These are phyloP conservation scores for Habrosyne pyritoides DNA, from an alignment of 2,888 invertebrate species.

Conservation along the genomic window DNA sequence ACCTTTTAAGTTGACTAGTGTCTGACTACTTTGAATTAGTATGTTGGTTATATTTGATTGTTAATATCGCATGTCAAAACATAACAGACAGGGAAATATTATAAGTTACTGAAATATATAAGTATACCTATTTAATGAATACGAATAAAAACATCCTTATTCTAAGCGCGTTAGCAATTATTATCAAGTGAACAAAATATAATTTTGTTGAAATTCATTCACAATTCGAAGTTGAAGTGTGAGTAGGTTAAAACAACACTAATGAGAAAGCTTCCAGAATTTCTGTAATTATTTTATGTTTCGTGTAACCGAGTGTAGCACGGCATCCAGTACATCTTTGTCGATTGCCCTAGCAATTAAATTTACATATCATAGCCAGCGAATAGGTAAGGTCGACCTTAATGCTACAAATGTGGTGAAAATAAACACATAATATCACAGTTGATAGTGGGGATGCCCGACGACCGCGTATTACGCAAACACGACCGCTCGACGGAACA, in stretches of 20 bases:
- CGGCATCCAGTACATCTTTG: constrained; percentile 21
- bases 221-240: constrained; percentile 21
- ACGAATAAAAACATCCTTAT: too few relatives aligned
- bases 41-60: too few relatives aligned
- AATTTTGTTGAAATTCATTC: background rate
- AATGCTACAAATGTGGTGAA: constrained; percentile 35
- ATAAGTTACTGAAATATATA: too few relatives aligned
- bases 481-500: constrained; percentile 68
- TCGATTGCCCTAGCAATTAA: background rate
- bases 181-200: background rate
- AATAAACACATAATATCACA: constrained; percentile 52
- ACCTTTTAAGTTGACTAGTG: background rate
- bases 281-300: constrained; percentile 41
- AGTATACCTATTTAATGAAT: too few relatives aligned
- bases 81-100: too few relatives aligned
- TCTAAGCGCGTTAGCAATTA: background rate
- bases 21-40: background rate
- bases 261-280: constrained; percentile 55
- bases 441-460: constrained; percentile 53
- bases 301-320: constrained; percentile 31
- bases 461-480: constrained; percentile 65
- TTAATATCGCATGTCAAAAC: too few relatives aligned
- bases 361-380: background rate
- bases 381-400: constrained; percentile 14
- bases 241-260: constrained; percentile 49